Base-by-base conservation (phyloP, 2,888 invertebrate species). In the Julus scandinavius region DNA sequence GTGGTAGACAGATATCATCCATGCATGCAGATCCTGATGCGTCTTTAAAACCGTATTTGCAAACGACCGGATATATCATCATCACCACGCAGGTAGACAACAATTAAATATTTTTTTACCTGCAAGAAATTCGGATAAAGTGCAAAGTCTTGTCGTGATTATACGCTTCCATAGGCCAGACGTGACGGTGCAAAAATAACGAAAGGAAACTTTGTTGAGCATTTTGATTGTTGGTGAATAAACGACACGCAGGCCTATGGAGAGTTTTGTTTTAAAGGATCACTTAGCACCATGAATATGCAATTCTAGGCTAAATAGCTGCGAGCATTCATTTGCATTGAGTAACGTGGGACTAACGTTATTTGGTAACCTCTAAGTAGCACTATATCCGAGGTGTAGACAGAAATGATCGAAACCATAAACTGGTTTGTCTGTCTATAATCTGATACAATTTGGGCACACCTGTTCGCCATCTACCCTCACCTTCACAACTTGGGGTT, bases 321-420 rank as follows among this genome's bases (percentile, higher is more conserved):
- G 58, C 58, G 58, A 63, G 58, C 58, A 63, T n/a, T n/a, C 17
- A 54, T 63, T 63, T 63, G n/a, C 58, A 63, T 63, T 63, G 58
- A 63, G n/a, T 63, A 63, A 13, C 7, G 0, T 17, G 13, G 17
- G 54, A 13, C 54, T 54, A 15, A 54, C 54, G 11, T 17, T 17
- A 54, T 54, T 54, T 54, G 54, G 54, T 54, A 54, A 13, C 54
- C 54, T 54, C 13, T 13, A 54, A 54, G 54, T 54, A 54, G 54
- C 11, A 15, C 54, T 54, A 17, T 15, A 54, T 54, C 54, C 13
- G 17, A 54, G 54, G 58, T n/a, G 58, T 63, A 63, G n/a, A 63
- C 58, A n/a, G 58, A 63, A 63, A n/a, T 63, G 58, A 63, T 63
- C 58, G 58, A 63, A 63, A 63, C n/a, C n/a, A n/a, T 63, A 63